These are phyloP conservation scores for Dermolepida albohirtum DNA, from an alignment of 2,888 invertebrate genomes.

Conservation along the genomic window DNA sequence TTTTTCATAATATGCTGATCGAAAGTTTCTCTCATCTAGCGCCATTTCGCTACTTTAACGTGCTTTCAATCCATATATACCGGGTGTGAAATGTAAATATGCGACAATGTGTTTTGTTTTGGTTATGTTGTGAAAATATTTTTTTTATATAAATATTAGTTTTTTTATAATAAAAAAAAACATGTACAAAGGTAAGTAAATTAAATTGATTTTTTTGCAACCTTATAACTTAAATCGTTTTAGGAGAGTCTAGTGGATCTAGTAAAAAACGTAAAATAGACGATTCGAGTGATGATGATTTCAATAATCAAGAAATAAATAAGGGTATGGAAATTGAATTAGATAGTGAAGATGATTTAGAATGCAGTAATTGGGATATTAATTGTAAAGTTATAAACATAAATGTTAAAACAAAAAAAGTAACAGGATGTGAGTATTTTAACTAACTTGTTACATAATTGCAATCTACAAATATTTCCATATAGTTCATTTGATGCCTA, in stretches of 20 bases:
- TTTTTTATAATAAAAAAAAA: too few species aligned
- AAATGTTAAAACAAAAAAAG: neutral
- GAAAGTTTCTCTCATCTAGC: conserved; percentile 82
- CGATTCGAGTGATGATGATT: conserved; percentile 21
- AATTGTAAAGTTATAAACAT: conserved; percentile 25
- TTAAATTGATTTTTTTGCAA: too few species aligned
- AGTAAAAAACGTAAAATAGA: conserved; percentile 36
- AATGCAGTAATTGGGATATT: conserved; percentile 6
- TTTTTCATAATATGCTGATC: conserved; percentile 86
- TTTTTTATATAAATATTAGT: too few species aligned
- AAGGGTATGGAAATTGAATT: conserved; percentile 11
- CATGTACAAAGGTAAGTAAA: too few species aligned
- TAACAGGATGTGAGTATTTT: conserved; percentile 39
- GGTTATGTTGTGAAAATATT: too few species aligned
- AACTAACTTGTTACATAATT: conserved; percentile 1
- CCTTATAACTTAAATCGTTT: too few species aligned
- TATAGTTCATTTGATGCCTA: conserved; percentile 58
- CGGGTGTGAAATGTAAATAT: neutral
- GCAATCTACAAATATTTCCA: conserved; percentile 4
- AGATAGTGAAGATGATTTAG: conserved; percentile 29
- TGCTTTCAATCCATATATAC: neutral
- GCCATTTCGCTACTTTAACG: conserved; percentile 59
- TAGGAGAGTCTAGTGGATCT: too few species aligned
- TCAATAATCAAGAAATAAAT: conserved; percentile 5
- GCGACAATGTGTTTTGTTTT: too few species aligned